Percentiles rank a stretch among this genome's conserved stretches.
These are phyloP conservation scores for Zeuzera pyrina DNA, from an alignment of 2,888 invertebrate species.

Conservation along the genomic window DNA sequence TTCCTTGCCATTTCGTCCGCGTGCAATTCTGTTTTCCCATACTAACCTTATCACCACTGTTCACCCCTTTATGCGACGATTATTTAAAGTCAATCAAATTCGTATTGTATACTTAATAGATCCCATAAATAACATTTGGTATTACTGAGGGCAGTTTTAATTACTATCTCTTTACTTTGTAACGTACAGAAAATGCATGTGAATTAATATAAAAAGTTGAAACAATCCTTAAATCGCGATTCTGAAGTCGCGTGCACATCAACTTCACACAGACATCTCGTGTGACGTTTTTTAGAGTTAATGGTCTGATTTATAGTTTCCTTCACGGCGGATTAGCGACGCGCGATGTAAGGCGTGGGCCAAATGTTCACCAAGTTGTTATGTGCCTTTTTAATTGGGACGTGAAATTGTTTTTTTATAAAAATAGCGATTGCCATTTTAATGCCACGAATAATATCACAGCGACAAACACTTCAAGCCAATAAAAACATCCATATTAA, in stretches of 20 bases:
- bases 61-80: too few relatives aligned
- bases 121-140: too few relatives aligned
- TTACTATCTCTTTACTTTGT: too few relatives aligned
- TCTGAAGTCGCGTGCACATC: conserved; percentile 10
- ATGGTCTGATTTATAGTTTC: conserved; percentile 49
- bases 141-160: too few relatives aligned
- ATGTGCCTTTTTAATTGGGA: conserved; percentile 30
- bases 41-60: neutral
- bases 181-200: too few relatives aligned
- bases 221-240: neutral
- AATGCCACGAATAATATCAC: neutral
- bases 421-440: conserved; percentile 10
- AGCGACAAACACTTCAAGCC: neutral
- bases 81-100: too few relatives aligned
- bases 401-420: conserved; percentile 27
- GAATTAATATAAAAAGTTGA: too few relatives aligned
- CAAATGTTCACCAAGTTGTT: conserved; percentile 27
- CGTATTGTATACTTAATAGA: too few relatives aligned
- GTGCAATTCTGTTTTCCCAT: neutral
- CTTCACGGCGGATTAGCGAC: conserved; percentile 44
- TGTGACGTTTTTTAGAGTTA: conserved; percentile 32
- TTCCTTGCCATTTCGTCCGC: neutral
- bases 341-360: conserved; percentile 24
- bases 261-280: conserved; percentile 12
- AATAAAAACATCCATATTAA: neutral